phyloP scores from a whole-genome alignment of 2,113 vertebrate genomes.

The Phodopus roborovskii region DNA sequence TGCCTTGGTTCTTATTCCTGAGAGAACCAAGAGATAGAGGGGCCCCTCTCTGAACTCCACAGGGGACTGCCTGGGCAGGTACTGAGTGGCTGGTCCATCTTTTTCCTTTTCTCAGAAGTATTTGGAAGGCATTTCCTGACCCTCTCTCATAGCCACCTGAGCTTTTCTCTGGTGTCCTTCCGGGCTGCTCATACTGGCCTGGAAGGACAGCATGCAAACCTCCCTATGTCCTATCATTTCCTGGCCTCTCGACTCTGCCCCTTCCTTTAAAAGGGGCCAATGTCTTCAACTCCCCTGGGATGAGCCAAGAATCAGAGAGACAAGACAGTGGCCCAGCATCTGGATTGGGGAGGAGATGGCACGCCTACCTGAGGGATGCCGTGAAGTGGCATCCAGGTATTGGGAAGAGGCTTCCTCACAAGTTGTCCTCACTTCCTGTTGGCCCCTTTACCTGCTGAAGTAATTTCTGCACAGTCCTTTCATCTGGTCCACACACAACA shows the following conservation, averaged over 20 bases:
- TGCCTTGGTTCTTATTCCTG: not conserved
- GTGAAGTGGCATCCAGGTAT: accelerated
- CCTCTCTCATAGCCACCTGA: accelerated
- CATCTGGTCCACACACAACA: conserved; percentile 81
- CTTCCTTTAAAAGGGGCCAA: not conserved
- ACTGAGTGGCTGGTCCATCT: accelerated
- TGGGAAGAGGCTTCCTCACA: not conserved
- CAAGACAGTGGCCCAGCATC: not conserved
- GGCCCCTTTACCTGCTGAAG: conserved; percentile 42
- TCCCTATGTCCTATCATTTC: not conserved
- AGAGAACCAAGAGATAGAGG: accelerated
- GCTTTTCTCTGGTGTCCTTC: not conserved
- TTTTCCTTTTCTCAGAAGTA: not conserved
- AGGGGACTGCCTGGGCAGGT: not conserved
- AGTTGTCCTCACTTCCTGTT: not conserved
- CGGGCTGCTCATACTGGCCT: not conserved
- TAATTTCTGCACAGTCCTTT: conserved; percentile 58
- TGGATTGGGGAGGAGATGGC: not conserved
- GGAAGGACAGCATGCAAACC: not conserved
- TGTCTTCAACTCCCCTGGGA: not conserved
- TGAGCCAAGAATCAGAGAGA: not conserved
- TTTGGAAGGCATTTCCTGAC: not conserved
- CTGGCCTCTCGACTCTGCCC: not conserved
- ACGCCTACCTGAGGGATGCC: not conserved
- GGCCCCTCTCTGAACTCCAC: accelerated